Evolutionary conservation across 2,113 vertebrate genomes (phyloP).

Genomic region (Uria aalge): DNA sequence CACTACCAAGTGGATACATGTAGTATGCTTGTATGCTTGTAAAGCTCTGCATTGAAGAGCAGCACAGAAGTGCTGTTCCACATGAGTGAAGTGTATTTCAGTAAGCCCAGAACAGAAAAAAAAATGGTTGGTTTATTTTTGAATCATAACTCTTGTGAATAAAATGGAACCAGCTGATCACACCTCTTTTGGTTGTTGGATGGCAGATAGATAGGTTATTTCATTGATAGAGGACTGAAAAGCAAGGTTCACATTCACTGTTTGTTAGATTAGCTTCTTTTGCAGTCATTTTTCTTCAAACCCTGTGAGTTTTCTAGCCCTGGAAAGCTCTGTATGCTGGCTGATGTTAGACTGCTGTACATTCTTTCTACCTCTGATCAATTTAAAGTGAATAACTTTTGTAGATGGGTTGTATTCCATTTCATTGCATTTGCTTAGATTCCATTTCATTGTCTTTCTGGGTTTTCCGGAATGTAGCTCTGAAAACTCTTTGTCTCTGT

Average conservation of each 20-base stretch:
- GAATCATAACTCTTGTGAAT: neutral
- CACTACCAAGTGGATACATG: neutral
- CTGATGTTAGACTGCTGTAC: neutral
- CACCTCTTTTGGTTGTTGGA: neutral
- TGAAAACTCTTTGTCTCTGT: conserved; percentile 48
- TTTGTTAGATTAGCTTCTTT: neutral
- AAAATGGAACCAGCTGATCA: neutral
- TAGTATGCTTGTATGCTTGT: neutral
- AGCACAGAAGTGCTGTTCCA: neutral
- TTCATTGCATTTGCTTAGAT: neutral
- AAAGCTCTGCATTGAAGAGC: neutral
- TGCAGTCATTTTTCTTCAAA: neutral
- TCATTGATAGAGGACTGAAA: neutral
- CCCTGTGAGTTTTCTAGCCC: neutral
- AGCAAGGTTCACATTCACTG: neutral
- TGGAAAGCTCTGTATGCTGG: neutral
- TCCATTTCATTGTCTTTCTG: neutral
- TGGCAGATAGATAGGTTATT: neutral
- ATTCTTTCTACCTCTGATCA: neutral
- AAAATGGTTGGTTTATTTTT: neutral
- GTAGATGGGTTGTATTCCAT: neutral
- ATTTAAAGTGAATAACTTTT: neutral
- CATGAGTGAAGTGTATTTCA: neutral
- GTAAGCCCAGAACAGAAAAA: neutral
- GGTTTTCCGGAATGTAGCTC: neutral